Percentiles rank a stretch among this genome's conserved stretches.
phyloP scores from a whole-genome alignment of 1,140 invertebrate genomes.

The Drosophila bipectinata region DNA sequence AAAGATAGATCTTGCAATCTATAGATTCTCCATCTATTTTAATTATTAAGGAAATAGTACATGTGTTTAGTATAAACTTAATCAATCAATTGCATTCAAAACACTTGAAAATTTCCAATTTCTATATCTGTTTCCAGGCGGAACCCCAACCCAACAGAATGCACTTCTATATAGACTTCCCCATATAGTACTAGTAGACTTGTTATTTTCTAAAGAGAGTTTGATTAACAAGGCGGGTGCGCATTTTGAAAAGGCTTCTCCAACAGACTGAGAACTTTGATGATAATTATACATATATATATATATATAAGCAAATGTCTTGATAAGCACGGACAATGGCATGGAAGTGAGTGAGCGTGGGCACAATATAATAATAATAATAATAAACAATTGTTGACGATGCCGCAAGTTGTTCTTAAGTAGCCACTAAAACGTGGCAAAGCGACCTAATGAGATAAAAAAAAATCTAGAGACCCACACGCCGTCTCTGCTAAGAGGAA shows the following conservation, averaged over 20 bases:
- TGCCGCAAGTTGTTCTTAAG: slow-evolving; percentile 57
- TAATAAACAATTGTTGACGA: slow-evolving; percentile 61
- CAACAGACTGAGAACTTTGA: neutral
- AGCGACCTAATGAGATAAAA: slow-evolving; percentile 59
- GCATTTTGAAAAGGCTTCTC: slow-evolving; percentile 56
- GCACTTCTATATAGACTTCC: slow-evolving; percentile 27
- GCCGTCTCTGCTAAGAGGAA: slow-evolving; percentile 7
- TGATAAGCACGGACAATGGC: slow-evolving; percentile 63
- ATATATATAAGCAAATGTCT: slow-evolving; percentile 18
- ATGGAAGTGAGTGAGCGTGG: slow-evolving; percentile 20
- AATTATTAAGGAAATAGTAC: neutral
- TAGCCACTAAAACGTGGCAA: slow-evolving; percentile 61
- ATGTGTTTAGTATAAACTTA: slow-evolving; percentile 9
- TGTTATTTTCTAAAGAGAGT: slow-evolving; percentile 22
- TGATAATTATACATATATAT: slow-evolving; percentile 46
- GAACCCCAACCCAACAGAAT: slow-evolving; percentile 14
- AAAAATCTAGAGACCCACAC: neutral
- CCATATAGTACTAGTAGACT: neutral
- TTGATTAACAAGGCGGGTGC: slow-evolving; percentile 28
- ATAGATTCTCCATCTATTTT: neutral
- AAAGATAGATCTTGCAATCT: too few relatives aligned
- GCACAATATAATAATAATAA: slow-evolving; percentile 34
- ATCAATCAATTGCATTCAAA: slow-evolving; percentile 30
- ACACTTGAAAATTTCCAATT: slow-evolving; percentile 14
- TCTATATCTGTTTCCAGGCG: slow-evolving; percentile 33